Evolutionary conservation across 2,888 invertebrate genomes (phyloP), one percentile per base, ranked within the genome.

Genomic region (Caenorhabditis angaria): DNA sequence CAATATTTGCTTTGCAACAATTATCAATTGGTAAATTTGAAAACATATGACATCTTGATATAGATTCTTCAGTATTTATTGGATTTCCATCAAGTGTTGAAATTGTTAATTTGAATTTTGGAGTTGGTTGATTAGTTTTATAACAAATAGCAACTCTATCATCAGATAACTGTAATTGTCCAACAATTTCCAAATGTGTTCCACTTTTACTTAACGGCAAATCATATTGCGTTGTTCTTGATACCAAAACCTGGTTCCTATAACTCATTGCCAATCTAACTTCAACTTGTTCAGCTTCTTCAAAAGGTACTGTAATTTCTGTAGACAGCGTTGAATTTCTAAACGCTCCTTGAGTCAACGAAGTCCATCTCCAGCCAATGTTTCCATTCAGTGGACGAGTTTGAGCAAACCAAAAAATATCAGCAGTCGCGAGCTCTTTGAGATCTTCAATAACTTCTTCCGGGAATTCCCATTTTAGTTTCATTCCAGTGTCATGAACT

Each of bases 371-470:
- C 85, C 82, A 85, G 18, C 85, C 85, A 22, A 70, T 61, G 27
- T 61, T 60, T 41, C 74, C 69, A 56, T 74, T 63, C 6, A 69
- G 62, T 20, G 73, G 66, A 4, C 76, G 67, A 47, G 75, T 80
- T 57, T 84, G 82, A 0, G 82, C 77, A 47, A 81, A 71, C 84
- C 83, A 84, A 54, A 76, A 75, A 22, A 85, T 67, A 63, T 83
- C 80, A n/a, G 83, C 81, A 12, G 82, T 79, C 10, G 82, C 79
- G 25, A 85, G 77, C 29, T 73, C 83, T 57, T 82, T 77, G n/a
- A 83, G 50, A 10, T 75, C 73, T 55, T 70, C 63, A 2, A 73
- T 64, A 22, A 77, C 48, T 1, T 76, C 32, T 28, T 81, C 80
- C 18, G 77, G 66, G 51, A 85, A 83, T 20, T 78, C 76, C 83